These are phyloP conservation scores for Drosophila rufa DNA, from an alignment of 1,140 invertebrate species.

Conservation along the genomic window DNA sequence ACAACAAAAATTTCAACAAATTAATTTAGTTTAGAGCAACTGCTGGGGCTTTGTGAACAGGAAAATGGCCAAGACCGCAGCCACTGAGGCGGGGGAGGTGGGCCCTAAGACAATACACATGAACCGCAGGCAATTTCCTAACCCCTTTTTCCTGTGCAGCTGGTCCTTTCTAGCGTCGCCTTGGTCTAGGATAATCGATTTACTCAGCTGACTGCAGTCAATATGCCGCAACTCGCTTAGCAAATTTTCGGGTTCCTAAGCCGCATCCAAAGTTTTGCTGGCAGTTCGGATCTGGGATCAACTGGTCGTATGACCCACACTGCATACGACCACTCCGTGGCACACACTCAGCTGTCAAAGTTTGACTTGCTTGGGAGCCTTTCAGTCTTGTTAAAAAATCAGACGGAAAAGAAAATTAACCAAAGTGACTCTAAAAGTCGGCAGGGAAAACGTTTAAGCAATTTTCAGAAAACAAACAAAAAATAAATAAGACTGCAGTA, in stretches of 20 bases:
- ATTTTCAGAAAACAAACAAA: background rate
- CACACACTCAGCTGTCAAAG: constrained; percentile 8
- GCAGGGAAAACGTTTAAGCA: background rate
- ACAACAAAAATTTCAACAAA: constrained; percentile 7
- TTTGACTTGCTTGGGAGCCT: constrained; percentile 20
- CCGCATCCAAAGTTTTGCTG: constrained; percentile 55
- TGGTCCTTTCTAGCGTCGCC: too few species aligned
- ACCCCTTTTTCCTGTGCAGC: too few species aligned
- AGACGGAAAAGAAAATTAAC: background rate
- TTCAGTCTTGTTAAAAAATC: constrained; percentile 13
- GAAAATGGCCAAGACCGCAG: background rate
- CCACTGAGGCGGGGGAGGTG: too few species aligned
- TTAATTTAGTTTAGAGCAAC: constrained; percentile 14
- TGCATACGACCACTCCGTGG: background rate
- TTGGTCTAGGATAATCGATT: constrained; percentile 46
- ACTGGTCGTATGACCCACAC: constrained; percentile 18
- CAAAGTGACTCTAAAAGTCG: constrained; percentile 4
- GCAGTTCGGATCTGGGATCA: constrained; percentile 18
- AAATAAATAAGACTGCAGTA: background rate
- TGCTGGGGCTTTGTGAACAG: background rate
- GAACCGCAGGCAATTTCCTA: constrained; percentile 27
- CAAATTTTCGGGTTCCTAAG: constrained; percentile 63
- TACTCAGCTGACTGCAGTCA: constrained; percentile 55
- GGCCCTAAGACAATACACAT: constrained; percentile 8
- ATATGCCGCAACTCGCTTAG: constrained; percentile 61